These are phyloP conservation scores for Chloroceryle aenea DNA, from an alignment of 2,113 vertebrate genomes.

Conservation along the genomic window DNA sequence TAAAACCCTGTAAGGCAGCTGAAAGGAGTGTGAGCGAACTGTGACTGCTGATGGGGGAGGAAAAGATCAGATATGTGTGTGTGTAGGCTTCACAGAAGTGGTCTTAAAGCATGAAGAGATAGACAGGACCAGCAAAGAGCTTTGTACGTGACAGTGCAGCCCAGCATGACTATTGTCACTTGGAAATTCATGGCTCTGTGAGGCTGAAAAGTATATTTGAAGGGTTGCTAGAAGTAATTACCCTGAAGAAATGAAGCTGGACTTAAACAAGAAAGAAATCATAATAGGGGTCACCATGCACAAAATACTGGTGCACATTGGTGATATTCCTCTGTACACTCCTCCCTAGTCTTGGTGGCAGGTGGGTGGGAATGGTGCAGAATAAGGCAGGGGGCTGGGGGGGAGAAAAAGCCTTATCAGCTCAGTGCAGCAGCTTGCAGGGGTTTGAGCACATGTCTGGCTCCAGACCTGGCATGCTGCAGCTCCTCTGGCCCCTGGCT, in stretches of 20 bases:
- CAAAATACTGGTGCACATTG: not conserved
- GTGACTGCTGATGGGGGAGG: not conserved
- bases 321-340: not conserved
- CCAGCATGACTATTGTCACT: not conserved
- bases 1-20: slow-evolving; percentile 1
- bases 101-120: not conserved
- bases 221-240: slow-evolving; percentile 31
- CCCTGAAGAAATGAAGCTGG: not conserved
- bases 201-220: slow-evolving; percentile 6
- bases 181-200: not conserved
- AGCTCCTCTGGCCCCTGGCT: not conserved
- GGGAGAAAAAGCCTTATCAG: not conserved
- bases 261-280: not conserved
- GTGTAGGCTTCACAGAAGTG: not conserved
- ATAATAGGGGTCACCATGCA: not conserved
- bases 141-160: not conserved
- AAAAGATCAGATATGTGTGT: not conserved
- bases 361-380: not conserved
- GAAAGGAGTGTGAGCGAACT: not conserved
- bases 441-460: not conserved
- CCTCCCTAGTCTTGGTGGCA: not conserved
- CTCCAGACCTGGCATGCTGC: not conserved
- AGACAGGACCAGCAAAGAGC: not conserved
- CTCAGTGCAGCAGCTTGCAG: not conserved
- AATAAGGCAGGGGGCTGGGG: not conserved